phyloP scores from a whole-genome alignment of 2,113 vertebrate genomes.

The Salminus brasiliensis region DNA sequence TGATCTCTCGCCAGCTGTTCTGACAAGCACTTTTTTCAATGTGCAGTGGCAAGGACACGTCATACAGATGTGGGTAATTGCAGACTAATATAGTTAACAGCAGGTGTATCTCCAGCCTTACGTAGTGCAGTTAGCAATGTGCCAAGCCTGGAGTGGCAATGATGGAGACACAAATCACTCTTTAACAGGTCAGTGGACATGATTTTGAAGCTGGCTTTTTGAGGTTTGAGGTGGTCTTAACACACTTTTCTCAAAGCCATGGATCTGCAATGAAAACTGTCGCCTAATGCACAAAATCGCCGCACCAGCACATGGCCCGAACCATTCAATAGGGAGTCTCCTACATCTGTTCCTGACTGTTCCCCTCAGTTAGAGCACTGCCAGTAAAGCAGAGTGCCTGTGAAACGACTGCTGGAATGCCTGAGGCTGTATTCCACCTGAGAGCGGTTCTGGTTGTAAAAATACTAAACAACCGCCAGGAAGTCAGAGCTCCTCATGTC shows the following conservation, averaged over 20 bases:
- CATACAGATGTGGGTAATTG: too few relatives aligned
- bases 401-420: conserved; percentile 42
- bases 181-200: too few relatives aligned
- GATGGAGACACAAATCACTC: too few relatives aligned
- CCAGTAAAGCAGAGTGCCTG: conserved; percentile 29
- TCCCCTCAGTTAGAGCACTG: conserved; percentile 14
- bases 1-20: too few relatives aligned
- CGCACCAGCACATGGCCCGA: background rate
- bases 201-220: too few relatives aligned
- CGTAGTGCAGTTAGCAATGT: too few relatives aligned
- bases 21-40: too few relatives aligned
- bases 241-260: background rate
- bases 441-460: conserved; percentile 7
- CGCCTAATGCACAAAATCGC: background rate
- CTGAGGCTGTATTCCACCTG: background rate
- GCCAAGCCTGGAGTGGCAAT: too few relatives aligned
- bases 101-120: too few relatives aligned
- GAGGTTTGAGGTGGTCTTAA: too few relatives aligned
- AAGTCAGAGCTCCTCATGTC: background rate
- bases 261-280: background rate
- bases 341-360: conserved; percentile 39
- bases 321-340: conserved; percentile 6
- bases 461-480: conserved; percentile 5
- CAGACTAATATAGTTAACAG: too few relatives aligned
- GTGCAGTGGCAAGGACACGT: too few relatives aligned